Conservation (phyloP, 2,113 vertebrate genomes). For the Alouatta palliata region DNA sequence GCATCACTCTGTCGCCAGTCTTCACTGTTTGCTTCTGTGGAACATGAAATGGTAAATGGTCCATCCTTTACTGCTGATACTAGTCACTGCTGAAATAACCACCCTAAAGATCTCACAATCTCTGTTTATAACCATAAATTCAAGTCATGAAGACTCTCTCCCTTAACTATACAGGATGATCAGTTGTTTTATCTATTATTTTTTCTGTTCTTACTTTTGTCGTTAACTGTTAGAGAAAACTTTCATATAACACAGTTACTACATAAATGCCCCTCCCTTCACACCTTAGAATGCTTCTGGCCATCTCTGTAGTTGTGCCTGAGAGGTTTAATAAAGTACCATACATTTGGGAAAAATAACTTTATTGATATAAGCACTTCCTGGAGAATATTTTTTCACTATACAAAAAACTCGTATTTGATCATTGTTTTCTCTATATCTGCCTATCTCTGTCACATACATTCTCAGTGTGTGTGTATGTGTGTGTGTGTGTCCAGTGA, state of each 20-base stretch:
- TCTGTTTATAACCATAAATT: not conserved
- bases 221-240: not conserved
- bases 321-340: not conserved
- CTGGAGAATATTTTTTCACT: not conserved
- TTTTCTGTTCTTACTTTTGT: conserved; percentile 8
- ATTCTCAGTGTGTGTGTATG: not conserved
- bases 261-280: not conserved
- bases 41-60: not conserved
- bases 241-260: not conserved
- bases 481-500: not conserved
- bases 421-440: not conserved
- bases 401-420: not conserved
- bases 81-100: not conserved
- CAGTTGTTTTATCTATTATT: not conserved
- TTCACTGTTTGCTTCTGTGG: not conserved
- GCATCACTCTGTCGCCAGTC: not conserved
- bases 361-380: not conserved
- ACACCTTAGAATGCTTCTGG: not conserved
- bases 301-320: not conserved
- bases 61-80: not conserved
- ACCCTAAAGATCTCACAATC: not conserved
- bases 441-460: not conserved
- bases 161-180: not conserved
- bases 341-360: not conserved
- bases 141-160: not conserved